Base-by-base conservation (phyloP, 2,888 invertebrate species). In the Chloroclystis v-ata region DNA sequence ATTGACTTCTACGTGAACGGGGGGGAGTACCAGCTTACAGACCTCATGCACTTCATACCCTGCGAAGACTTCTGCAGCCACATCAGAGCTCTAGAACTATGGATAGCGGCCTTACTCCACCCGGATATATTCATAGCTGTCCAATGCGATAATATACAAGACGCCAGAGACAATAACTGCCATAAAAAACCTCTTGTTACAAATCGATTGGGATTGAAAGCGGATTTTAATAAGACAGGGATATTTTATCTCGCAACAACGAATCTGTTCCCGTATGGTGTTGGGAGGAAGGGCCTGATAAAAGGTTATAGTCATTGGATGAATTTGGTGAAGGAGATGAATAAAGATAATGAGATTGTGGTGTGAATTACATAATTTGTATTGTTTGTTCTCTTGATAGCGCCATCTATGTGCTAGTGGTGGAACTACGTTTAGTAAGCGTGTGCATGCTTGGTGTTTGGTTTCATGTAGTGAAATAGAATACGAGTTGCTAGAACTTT, bases 191-290 rank as follows among this genome's bases (percentile, higher is more conserved):
- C 35, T 20, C 10, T 35, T 10, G 35, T 35, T 10, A 35, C 35
- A 7, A 35, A 35, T 11, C 16, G 16, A 16, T 10, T 35, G 20
- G 35, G 35, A 3, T 11, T 8, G 9, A 35, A 35, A 7, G 20
- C 35, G 7, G 35, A 35, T 24, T 35, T 35, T 2, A 35, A 35
- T 35, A 35, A 35, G 10, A 35, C 35, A 6, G 35, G 35, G 3
- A 35, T 35, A 10, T 35, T 20, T 35, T 4, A 35, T 11, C 3
- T 35, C 7, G 8, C 11, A 8, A 35, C 35, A 5, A 8, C 16
- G 6, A 2, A 35, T 12, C 8, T 26, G 7, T 35, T 20, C 20
- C 35, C 35, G 10, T 35, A 24, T 16, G 35, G 35, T 6, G 16
- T 35, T 6, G 35, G 35, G 7, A 16, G 4, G 20, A 35, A 35